A percentile compares a stretch with the other conserved stretches of the same genome.
These are phyloP conservation scores for Lasius platythorax DNA, from an alignment of 2,888 invertebrate species.

Conservation along the genomic window DNA sequence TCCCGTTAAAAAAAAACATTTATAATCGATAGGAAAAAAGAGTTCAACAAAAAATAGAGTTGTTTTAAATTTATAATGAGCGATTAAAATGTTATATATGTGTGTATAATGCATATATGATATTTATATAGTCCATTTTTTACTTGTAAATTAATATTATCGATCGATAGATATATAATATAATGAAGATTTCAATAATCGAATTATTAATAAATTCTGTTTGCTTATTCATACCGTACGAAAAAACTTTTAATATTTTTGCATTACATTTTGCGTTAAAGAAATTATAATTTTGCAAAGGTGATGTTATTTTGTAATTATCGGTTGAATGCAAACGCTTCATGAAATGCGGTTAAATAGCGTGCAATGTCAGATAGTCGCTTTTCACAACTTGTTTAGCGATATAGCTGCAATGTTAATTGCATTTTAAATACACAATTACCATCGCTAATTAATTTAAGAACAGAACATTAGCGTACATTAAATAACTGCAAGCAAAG, in stretches of 20 bases:
- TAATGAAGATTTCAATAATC: background rate
- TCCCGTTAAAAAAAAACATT: background rate
- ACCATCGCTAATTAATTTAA: conserved; percentile 16
- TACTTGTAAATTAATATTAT: conserved; percentile 9
- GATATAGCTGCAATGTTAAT: conserved; percentile 1
- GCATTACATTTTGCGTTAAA: background rate
- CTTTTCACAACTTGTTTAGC: background rate
- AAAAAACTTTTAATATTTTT: background rate
- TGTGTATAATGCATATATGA: background rate
- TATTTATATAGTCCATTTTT: background rate
- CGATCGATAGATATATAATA: background rate
- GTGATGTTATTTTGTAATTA: conserved; percentile 11
- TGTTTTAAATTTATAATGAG: background rate
- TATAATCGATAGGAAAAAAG: background rate
- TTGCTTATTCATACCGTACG: background rate
- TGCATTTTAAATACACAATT: conserved; percentile 12
- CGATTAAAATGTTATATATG: background rate
- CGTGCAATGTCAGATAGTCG: background rate
- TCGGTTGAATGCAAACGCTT: background rate
- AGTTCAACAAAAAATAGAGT: background rate
- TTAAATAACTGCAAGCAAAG: background rate
- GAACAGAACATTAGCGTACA: background rate
- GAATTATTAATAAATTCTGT: conserved; percentile 19
- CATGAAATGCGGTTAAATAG: conserved; percentile 20
- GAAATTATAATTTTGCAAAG: conserved; percentile 11